These are phyloP conservation scores for Chaetorhynchus papuensis DNA, from an alignment of 2,113 vertebrate species.

Conservation along the genomic window DNA sequence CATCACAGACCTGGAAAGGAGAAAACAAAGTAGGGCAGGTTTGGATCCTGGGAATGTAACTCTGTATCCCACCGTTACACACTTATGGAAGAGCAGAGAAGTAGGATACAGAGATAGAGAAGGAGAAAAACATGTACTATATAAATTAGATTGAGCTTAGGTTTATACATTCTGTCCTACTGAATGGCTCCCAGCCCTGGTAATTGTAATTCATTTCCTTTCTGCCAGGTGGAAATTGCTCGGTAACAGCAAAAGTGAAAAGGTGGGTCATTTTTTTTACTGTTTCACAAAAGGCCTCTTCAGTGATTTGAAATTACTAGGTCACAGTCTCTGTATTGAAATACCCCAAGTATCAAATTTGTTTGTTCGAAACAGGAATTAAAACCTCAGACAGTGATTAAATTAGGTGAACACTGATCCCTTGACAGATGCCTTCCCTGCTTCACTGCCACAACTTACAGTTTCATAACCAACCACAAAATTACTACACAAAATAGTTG, in stretches of 20 bases:
- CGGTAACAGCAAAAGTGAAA: background rate
- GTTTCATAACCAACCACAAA: background rate
- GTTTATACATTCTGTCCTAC: background rate
- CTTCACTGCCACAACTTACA: background rate
- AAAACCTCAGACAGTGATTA: slow-evolving; percentile 4
- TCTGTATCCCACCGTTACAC: accelerated
- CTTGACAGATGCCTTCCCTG: background rate
- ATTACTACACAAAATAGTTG: background rate
- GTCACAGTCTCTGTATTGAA: background rate
- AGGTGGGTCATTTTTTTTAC: background rate
- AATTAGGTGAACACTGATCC: background rate
- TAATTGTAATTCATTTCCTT: slow-evolving; percentile 12
- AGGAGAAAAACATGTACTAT: background rate
- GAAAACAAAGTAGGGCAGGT: background rate
- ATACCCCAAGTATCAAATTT: background rate
- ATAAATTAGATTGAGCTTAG: background rate
- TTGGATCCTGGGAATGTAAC: background rate
- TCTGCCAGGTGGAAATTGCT: background rate
- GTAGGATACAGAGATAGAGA: background rate
- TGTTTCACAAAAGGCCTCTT: background rate
- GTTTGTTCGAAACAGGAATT: background rate
- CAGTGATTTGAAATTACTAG: background rate
- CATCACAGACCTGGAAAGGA: background rate
- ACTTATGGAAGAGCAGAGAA: background rate
- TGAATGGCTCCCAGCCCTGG: background rate